phyloP scores from a whole-genome alignment of 2,113 vertebrate genomes.

The Perca flavescens region DNA sequence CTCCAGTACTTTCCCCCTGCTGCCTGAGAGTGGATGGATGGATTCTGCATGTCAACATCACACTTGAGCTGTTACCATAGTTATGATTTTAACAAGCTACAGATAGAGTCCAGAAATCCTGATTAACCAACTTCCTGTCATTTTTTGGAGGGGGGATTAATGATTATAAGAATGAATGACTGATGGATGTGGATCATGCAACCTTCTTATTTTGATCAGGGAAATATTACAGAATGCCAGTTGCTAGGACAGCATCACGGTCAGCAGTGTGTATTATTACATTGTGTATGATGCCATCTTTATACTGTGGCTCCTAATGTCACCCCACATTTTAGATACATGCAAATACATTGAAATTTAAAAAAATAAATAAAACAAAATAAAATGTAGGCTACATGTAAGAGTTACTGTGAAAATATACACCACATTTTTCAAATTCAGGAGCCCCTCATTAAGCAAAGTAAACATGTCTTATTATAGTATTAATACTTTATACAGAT shows the following conservation, averaged over 20 bases:
- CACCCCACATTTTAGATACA: neutral
- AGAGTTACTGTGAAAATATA: neutral
- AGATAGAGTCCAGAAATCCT: neutral
- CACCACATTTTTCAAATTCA: neutral
- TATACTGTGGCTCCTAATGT: neutral
- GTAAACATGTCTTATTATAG: neutral
- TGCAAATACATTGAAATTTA: neutral
- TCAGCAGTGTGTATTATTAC: neutral
- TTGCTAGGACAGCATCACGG: neutral
- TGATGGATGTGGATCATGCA: neutral
- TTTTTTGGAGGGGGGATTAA: neutral
- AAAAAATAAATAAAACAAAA: neutral
- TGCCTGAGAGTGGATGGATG: neutral
- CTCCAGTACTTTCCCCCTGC: conserved; percentile 14
- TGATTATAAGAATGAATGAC: neutral
- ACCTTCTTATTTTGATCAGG: neutral
- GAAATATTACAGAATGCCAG: neutral
- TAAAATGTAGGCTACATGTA: neutral
- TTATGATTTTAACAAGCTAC: conserved; percentile 13
- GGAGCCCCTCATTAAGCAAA: neutral
- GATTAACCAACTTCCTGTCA: conserved; percentile 11
- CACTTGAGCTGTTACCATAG: conserved; percentile 30
- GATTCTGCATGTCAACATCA: conserved; percentile 39
- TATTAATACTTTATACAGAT: neutral
- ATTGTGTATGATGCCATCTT: neutral